Base-by-base conservation (phyloP, 2,113 vertebrate species). In the Tichodroma muraria region DNA sequence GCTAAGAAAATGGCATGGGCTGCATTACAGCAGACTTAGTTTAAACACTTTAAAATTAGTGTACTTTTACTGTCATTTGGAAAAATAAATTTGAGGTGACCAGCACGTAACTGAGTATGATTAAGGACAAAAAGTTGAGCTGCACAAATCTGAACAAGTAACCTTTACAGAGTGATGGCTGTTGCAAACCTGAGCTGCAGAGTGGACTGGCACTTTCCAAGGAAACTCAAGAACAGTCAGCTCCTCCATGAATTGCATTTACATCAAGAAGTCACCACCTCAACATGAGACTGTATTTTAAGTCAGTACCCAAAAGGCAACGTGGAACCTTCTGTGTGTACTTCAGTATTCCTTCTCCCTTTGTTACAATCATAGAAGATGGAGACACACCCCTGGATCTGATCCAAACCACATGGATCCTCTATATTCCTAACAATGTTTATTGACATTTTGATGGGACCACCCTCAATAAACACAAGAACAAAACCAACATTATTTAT, bases 401-500 rank as follows among this genome's bases (percentile, higher is more conserved):
- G 24, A 91, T 94, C 70, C 93, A 93, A 92, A 77, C 75, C 79
- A 77, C 68, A 59, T 7, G 54, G 38, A 52, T 82, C 44, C 27
- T 85, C 89, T 63, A n/a, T 15, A 80, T 50, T 63, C 53, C 61
- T 28, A 76, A 81, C 73, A 89, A 66, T 66, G 64, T 85, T 88
- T 89, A 85, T 33, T 66, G 63, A 80, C 56, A 70, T 70, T 95
- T 80, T 85, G 71, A 89, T 77, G 63, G 45, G 75, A 64, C 16
- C 45, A 88, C 71, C 30, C 63, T 89, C 30, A 80, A 69, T 49
- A 80, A 95, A 80, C 53, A 79, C 0, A 4, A 64, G 50, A 96
- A 87, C 70, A 92, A 91, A 76, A 81, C 88, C 16, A 64, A 91
- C n/a, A 65, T 79, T 78, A 70, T 37, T 93, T 76, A 65, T 45